A percentile compares a stretch with the other conserved stretches of the same genome.
Evolutionary conservation across 2,797 vertebrate genomes (phyloP).

Genomic region (Tapera naevia): DNA sequence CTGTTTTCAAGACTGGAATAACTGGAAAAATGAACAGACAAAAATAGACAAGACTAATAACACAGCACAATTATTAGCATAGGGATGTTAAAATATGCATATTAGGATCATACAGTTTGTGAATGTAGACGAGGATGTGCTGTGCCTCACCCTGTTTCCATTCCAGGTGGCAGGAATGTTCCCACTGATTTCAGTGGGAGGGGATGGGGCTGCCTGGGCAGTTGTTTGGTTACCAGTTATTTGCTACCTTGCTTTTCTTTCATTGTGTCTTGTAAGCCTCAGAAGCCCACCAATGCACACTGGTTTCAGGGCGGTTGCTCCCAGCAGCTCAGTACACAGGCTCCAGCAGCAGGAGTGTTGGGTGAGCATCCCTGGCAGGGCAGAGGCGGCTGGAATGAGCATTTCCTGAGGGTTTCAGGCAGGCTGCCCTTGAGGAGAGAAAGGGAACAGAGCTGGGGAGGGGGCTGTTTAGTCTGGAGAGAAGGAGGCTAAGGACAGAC

Average conservation of each 20-base stretch:
- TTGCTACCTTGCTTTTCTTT: background rate
- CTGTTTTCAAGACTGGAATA: background rate
- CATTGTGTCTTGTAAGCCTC: background rate
- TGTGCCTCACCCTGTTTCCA: background rate
- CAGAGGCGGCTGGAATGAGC: background rate
- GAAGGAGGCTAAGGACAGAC: no score
- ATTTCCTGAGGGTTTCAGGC: background rate
- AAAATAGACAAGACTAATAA: background rate
- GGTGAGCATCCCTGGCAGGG: background rate
- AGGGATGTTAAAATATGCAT: background rate
- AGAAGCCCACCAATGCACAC: background rate
- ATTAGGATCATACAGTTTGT: background rate
- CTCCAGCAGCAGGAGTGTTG: background rate
- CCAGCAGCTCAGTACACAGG: background rate
- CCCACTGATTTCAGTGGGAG: background rate
- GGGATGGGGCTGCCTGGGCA: background rate
- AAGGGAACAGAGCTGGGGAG: no score
- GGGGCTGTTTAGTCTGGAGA: no score
- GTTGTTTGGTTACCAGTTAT: background rate
- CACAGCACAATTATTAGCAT: background rate
- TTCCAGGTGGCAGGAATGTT: background rate
- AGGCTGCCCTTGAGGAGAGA: no score
- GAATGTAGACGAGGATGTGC: background rate
- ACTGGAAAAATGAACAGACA: constrained; percentile 5
- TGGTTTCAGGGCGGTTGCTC: no score